Conservation (phyloP, 2,888 invertebrate genomes). For the Cyaniris semiargus region DNA sequence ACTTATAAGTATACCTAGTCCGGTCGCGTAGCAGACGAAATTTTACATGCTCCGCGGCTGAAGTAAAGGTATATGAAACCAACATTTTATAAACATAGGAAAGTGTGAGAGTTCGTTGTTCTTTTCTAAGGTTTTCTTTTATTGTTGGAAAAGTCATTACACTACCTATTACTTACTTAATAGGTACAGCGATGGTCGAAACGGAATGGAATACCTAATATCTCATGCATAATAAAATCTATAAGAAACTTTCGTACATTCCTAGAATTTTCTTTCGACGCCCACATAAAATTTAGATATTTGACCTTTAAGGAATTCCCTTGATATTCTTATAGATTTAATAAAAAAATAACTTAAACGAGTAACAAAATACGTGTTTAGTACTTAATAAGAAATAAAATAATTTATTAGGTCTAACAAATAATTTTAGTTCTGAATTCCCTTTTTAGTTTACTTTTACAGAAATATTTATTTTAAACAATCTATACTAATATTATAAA, state of each 20-base stretch:
- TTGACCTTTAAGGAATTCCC: background rate
- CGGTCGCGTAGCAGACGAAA: too few relatives aligned
- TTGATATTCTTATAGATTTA: background rate
- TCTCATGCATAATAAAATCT: conserved; percentile 24
- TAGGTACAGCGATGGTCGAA: background rate
- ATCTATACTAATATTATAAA: too few relatives aligned
- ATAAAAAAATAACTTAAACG: background rate
- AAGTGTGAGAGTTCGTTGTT: background rate
- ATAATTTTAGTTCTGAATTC: too few relatives aligned
- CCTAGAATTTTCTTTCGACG: background rate
- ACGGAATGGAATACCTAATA: conserved; percentile 15
- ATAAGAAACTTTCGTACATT: background rate
- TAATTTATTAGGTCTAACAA: too few relatives aligned
- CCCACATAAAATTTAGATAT: background rate
- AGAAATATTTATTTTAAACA: too few relatives aligned
- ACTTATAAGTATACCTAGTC: too few relatives aligned
- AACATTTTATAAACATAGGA: too few relatives aligned
- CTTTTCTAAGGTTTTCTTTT: background rate
- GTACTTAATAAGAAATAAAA: too few relatives aligned
- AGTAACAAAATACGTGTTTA: background rate
- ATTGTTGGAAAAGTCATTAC: conserved; percentile 1
- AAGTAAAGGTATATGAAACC: too few relatives aligned
- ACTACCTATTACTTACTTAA: background rate
- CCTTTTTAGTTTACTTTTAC: too few relatives aligned
- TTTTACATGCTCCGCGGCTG: too few relatives aligned